Percentiles rank a stretch among this genome's conserved stretches.
phyloP scores from a whole-genome alignment of 2,888 invertebrate genomes.

The Bursaphelenchus okinawaensis region DNA sequence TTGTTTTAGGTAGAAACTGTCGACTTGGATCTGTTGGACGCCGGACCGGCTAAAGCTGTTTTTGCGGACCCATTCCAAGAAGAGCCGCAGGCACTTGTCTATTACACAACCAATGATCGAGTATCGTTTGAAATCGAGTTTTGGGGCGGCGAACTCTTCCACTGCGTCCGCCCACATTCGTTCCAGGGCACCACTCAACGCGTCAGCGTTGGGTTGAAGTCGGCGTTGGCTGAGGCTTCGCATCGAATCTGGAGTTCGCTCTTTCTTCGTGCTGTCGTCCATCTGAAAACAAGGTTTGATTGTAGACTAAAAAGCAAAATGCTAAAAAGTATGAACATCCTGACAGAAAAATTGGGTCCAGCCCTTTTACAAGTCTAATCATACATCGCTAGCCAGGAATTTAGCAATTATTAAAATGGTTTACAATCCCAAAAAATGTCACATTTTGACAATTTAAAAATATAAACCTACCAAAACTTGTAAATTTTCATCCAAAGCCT shows the following conservation, averaged over 20 bases:
- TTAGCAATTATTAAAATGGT: no score
- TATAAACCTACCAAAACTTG: neutral
- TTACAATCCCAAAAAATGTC: no score
- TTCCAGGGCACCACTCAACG: slow-evolving; percentile 35
- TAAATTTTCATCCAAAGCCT: neutral
- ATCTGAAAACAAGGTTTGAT: slow-evolving; percentile 14
- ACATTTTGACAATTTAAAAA: no score
- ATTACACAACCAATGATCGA: slow-evolving; percentile 84
- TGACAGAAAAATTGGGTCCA: no score
- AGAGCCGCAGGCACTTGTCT: slow-evolving; percentile 72
- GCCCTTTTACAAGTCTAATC: no score
- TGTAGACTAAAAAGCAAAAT: neutral
- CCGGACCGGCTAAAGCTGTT: slow-evolving; percentile 92
- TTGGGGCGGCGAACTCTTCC: slow-evolving; percentile 80
- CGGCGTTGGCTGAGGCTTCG: slow-evolving; percentile 7
- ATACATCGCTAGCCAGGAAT: no score
- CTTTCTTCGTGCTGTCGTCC: slow-evolving; percentile 23
- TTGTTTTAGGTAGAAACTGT: slow-evolving; percentile 90
- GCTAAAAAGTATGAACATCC: neutral
- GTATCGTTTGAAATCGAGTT: slow-evolving; percentile 71
- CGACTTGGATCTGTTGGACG: slow-evolving; percentile 86
- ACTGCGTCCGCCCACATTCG: slow-evolving; percentile 91
- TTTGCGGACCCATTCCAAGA: slow-evolving; percentile 88
- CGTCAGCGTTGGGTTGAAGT: slow-evolving; percentile 12
- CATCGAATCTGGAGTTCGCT: slow-evolving; percentile 33